Conservation (phyloP, 2,113 vertebrate species). For the Rhinichthys klamathensis region DNA sequence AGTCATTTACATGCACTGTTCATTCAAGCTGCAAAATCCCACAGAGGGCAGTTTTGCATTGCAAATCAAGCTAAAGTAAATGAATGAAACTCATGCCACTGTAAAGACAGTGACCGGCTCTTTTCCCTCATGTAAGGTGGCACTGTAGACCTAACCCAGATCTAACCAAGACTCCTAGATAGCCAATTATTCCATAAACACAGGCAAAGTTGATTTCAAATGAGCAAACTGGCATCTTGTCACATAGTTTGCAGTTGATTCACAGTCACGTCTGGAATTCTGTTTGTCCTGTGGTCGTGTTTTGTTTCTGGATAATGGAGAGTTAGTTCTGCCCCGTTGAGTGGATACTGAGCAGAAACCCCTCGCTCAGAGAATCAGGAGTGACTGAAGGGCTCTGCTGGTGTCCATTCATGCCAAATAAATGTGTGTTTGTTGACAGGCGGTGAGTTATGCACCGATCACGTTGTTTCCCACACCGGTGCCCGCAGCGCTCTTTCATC, state of each 20-base stretch:
- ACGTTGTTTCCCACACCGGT: conserved; percentile 87
- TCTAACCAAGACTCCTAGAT: not conserved
- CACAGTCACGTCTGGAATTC: conserved; percentile 60
- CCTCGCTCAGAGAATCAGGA: not conserved
- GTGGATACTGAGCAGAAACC: not conserved
- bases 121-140: not conserved
- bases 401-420: not conserved
- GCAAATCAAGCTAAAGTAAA: too few species aligned
- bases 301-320: conserved; percentile 43
- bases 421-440: conserved; percentile 68
- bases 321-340: conserved; percentile 24
- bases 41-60: not conserved
- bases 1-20: not conserved
- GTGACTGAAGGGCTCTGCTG: not conserved
- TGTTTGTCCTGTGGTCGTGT: not conserved
- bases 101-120: too few species aligned
- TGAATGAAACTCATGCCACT: too few species aligned
- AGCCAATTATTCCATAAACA: not conserved
- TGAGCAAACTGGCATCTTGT: not conserved
- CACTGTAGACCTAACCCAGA: not conserved
- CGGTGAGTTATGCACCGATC: conserved; percentile 88
- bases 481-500: conserved; percentile 78
- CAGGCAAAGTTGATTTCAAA: not conserved
- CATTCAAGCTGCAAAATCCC: not conserved
- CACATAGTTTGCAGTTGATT: conserved; percentile 29